These are phyloP conservation scores for Nyctibius bracteatus DNA, from an alignment of 2,113 vertebrate genomes.

Conservation along the genomic window DNA sequence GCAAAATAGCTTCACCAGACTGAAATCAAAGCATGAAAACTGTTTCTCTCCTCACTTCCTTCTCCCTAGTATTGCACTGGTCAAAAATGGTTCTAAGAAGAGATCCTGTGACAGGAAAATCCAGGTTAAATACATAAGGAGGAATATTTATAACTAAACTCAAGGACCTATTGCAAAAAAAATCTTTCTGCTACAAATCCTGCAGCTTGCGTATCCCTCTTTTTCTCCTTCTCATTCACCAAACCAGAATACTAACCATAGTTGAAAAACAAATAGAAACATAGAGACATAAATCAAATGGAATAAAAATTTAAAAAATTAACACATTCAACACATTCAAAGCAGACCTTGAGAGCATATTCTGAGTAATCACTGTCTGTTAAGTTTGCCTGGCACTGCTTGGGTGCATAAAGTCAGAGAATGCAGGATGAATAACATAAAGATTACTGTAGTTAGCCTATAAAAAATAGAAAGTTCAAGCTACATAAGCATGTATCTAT, in stretches of 20 bases:
- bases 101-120: not conserved
- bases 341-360: not conserved
- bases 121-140: not conserved
- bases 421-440: not conserved
- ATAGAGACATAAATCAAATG: not conserved
- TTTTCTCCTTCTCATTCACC: not conserved
- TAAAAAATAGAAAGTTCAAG: not conserved
- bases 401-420: not conserved
- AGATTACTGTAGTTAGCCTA: not conserved
- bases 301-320: not conserved
- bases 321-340: not conserved
- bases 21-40: not conserved
- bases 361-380: not conserved
- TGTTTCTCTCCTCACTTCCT: not conserved
- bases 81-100: not conserved
- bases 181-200: not conserved
- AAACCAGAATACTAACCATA: not conserved
- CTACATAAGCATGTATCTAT: not conserved
- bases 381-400: not conserved
- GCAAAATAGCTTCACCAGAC: not conserved
- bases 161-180: not conserved
- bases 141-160: not conserved
- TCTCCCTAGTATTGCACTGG: not conserved
- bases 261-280: not conserved
- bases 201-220: not conserved